phyloP scores from a whole-genome alignment of 2,888 invertebrate genomes.

The Meloe dianella region DNA sequence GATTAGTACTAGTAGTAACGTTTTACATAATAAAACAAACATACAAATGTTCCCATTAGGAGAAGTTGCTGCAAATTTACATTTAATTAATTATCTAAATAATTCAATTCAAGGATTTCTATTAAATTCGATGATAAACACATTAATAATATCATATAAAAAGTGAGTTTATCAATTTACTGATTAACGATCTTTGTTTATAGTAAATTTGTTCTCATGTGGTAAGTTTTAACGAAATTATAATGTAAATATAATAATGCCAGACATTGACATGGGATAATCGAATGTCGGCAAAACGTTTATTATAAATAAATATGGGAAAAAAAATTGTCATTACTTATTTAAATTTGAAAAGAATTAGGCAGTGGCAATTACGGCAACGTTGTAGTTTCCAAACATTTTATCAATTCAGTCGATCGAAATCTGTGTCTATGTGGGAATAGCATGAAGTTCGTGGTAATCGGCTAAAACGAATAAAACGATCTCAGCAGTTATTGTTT shows the following conservation, averaged over 20 bases:
- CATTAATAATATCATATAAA: neutral
- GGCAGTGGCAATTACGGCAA: too few species aligned
- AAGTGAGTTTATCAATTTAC: constrained; percentile 8
- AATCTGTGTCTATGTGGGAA: too few species aligned
- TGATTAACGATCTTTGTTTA: constrained; percentile 1
- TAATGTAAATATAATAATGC: constrained; percentile 1
- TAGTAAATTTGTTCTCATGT: constrained; percentile 1
- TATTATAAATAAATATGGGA: neutral
- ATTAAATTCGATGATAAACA: neutral
- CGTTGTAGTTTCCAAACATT: too few species aligned
- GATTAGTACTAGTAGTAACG: constrained; percentile 22
- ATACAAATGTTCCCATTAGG: too few species aligned
- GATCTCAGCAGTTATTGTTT: too few species aligned
- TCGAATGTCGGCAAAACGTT: neutral
- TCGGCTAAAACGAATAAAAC: too few species aligned
- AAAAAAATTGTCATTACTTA: too few species aligned
- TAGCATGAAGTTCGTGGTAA: too few species aligned
- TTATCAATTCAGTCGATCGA: too few species aligned
- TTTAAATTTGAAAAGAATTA: too few species aligned
- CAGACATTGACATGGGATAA: constrained; percentile 9
- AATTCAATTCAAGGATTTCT: neutral
- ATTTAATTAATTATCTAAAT: too few species aligned
- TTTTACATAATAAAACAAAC: constrained; percentile 11
- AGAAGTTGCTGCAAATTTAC: constrained; percentile 34
- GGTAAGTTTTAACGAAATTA: constrained; percentile 8